Conservation (phyloP, 2,888 invertebrate species). For the Lottia gigantea region DNA sequence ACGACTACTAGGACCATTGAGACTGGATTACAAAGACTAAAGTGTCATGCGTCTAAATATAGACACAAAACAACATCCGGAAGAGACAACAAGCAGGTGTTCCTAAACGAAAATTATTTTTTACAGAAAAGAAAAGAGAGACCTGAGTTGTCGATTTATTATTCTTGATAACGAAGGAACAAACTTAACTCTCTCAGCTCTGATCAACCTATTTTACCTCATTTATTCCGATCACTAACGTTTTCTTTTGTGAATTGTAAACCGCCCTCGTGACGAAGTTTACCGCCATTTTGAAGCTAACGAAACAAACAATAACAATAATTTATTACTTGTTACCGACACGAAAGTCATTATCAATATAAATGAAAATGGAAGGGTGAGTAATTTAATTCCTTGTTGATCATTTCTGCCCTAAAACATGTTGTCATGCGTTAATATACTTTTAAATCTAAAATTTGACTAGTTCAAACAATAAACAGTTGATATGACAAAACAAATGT, state of each 20-base stretch:
- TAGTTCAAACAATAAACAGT: too few species aligned
- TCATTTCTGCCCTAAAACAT: too few species aligned
- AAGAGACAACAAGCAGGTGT: neutral
- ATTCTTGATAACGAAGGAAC: too few species aligned
- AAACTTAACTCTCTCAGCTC: too few species aligned
- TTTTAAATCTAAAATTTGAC: too few species aligned
- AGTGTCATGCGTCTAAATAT: constrained; percentile 1
- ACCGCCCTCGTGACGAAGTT: constrained; percentile 20
- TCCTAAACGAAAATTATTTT: neutral
- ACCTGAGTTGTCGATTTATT: neutral
- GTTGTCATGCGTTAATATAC: too few species aligned
- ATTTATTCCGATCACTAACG: neutral
- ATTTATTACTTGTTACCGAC: too few species aligned
- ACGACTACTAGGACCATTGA: neutral
- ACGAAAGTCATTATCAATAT: too few species aligned
- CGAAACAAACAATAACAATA: neutral
- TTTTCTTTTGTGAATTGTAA: neutral
- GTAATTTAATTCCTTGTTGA: too few species aligned
- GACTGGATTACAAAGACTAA: neutral
- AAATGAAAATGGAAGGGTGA: too few species aligned
- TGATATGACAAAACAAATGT: too few species aligned
- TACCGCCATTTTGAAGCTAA: constrained; percentile 26
- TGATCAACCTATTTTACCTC: too few species aligned
- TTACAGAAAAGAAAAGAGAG: neutral
- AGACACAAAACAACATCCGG: neutral